Evolutionary conservation across 2,113 vertebrate species (phyloP), one percentile per base, ranked within the genome.

Genomic region (Ammodytes marinus): DNA sequence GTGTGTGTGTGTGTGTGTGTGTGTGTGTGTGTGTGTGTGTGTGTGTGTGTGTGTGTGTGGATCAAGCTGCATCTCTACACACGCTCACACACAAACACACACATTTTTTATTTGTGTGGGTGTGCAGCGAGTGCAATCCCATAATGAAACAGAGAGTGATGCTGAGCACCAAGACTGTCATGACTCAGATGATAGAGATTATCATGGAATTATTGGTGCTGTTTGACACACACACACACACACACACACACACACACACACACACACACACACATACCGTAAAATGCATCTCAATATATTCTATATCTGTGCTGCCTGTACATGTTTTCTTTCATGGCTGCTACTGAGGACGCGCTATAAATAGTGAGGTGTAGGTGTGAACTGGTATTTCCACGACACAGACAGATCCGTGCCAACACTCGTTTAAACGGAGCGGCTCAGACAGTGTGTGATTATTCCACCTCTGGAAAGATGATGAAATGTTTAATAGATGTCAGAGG

Each of bases 281-380:
- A 12, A 12, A 8, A 40, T 12, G 19, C 43, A 47, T 77, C n/a
- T 71, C 9, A 37, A 42, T 64, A n/a, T 69, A 15, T 42, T 58
- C 14, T 61, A 7, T 27, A 54, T 59, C 9, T 66, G 49, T 63
- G 11, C 15, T 58, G 73, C 72, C 14, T 52, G 49, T 71, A 37
- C 58, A 15, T 69, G 54, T 67, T 61, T 64, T 49, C 49, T 74
- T 68, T 74, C 8, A 58, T 79, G 27, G 19, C 50, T 79, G 53
- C 35, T 50, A 11, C 39, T 4, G 60, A 64, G 55, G 43, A 39
- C 5, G n/a, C 63, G 70, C 73, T 88, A 68, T 83, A 84, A 88
- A 87, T 91, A 86, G 40, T 39, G 69, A 60, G 1, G 60, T 87
- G 75, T 82, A 82, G 65, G 77, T 83, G 77, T 87, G 52, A 81